phyloP scores from a whole-genome alignment of 2,113 vertebrate genomes.

The Ctenomys sociabilis region DNA sequence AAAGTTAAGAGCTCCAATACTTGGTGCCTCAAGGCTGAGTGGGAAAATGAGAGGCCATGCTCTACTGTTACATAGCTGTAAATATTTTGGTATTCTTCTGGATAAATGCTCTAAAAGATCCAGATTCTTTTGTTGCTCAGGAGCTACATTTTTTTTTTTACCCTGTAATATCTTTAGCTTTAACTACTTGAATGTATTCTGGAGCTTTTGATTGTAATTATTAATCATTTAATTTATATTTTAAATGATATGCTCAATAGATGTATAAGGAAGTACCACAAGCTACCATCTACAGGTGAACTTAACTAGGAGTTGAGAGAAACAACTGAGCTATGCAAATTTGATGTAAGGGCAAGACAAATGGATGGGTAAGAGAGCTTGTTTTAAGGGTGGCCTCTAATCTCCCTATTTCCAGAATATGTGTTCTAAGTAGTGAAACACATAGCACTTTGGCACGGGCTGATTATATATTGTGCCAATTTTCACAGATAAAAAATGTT shows the following conservation, averaged over 20 bases:
- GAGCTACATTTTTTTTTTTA: neutral
- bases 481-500: slow-evolving; percentile 44
- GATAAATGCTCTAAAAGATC: neutral
- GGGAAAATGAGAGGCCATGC: neutral
- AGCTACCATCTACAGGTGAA: neutral
- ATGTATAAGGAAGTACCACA: neutral
- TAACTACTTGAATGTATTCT: neutral
- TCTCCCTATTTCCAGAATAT: neutral
- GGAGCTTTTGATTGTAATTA: neutral
- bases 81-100: neutral
- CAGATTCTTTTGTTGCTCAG: neutral
- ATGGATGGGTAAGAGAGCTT: neutral
- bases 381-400: neutral
- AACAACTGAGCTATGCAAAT: neutral
- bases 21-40: neutral
- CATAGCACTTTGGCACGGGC: neutral
- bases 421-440: neutral
- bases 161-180: neutral
- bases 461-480: slow-evolving; percentile 42
- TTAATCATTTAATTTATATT: slow-evolving; percentile 16
- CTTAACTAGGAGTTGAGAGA: neutral
- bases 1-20: neutral
- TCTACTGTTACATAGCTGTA: neutral
- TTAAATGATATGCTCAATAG: neutral
- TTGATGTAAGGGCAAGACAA: neutral